phyloP scores from a whole-genome alignment of 2,797 vertebrate species.

The Sebastes variabilis region DNA sequence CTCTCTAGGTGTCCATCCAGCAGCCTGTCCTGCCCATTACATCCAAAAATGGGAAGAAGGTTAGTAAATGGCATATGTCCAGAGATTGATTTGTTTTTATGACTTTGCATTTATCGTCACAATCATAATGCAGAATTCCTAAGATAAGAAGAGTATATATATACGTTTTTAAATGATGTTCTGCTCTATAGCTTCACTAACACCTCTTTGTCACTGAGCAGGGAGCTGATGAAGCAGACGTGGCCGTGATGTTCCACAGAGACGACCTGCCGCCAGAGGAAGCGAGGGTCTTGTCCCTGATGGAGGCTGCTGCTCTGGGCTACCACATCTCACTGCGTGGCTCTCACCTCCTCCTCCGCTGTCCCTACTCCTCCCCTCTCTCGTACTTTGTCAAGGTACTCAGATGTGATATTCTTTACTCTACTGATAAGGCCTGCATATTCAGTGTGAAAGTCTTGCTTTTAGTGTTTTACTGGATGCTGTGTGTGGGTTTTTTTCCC shows the following conservation, averaged over 20 bases:
- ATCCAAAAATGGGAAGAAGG: not conserved
- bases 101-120: not conserved
- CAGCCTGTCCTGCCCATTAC: not conserved
- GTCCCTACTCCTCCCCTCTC: slow-evolving; percentile 69
- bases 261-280: slow-evolving; percentile 42
- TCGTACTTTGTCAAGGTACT: slow-evolving; percentile 63
- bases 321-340: slow-evolving; percentile 69
- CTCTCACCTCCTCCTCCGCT: slow-evolving; percentile 69
- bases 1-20: slow-evolving; percentile 56
- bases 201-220: slow-evolving; percentile 5
- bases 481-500: not conserved
- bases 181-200: not conserved
- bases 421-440: not conserved
- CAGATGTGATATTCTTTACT: not conserved
- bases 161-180: not conserved
- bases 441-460: not conserved
- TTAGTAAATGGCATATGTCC: not conserved
- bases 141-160: too few species aligned
- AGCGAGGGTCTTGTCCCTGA: slow-evolving; percentile 36
- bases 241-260: slow-evolving; percentile 75
- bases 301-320: slow-evolving; percentile 70
- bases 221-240: slow-evolving; percentile 17
- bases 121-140: not conserved
- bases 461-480: not conserved
- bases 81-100: not conserved